Conservation (phyloP, 2,888 invertebrate genomes). For the Fragum whitleyi region DNA sequence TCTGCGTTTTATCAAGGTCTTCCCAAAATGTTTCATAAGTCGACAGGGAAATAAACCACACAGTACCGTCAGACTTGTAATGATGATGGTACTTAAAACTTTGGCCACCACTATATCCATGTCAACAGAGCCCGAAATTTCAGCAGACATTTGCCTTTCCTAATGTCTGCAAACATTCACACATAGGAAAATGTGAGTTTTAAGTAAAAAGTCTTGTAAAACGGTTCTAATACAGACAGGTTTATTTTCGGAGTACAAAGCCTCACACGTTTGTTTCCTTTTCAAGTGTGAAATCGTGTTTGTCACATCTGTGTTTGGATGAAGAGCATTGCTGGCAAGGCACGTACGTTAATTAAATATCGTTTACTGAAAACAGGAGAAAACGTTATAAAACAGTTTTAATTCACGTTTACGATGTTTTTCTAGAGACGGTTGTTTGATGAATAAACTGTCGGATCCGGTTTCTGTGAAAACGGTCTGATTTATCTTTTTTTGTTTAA, state of each 20-base stretch:
- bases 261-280: neutral
- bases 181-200: neutral
- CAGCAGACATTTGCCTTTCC: slow-evolving; percentile 60
- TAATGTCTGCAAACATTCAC: neutral
- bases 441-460: slow-evolving; percentile 3
- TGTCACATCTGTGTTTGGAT: neutral
- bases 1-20: slow-evolving; percentile 70
- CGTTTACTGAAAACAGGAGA: slow-evolving; percentile 8
- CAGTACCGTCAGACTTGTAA: slow-evolving; percentile 76
- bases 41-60: slow-evolving; percentile 76
- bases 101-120: slow-evolving; percentile 81
- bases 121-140: slow-evolving; percentile 56
- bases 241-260: slow-evolving; percentile 6
- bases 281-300: slow-evolving; percentile 1
- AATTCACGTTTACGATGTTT: slow-evolving; percentile 12
- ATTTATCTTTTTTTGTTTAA: neutral
- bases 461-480: neutral
- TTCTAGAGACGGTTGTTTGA: neutral
- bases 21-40: slow-evolving; percentile 72
- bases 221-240: neutral
- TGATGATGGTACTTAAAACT: slow-evolving; percentile 74
- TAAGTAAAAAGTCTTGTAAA: neutral
- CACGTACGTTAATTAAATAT: slow-evolving; percentile 26
- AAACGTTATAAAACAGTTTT: slow-evolving; percentile 9
- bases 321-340: neutral